Percentiles rank a stretch among this genome's conserved stretches.
Conservation (phyloP, 2,113 vertebrate species). For the Strix aluco region DNA sequence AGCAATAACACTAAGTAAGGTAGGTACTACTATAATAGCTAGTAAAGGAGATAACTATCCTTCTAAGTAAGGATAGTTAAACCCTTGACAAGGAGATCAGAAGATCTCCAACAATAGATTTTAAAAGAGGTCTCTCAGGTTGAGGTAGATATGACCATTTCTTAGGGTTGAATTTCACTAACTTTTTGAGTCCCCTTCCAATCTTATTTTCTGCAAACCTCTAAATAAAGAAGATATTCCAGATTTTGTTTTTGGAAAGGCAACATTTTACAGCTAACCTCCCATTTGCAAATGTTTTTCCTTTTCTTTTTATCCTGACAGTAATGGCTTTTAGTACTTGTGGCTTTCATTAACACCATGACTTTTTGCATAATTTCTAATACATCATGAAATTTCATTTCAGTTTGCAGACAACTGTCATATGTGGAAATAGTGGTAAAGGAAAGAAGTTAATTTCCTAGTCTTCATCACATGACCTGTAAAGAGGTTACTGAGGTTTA, state of each 20-base stretch:
- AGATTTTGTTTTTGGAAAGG: background rate
- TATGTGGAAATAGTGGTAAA: background rate
- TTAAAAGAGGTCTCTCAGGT: background rate
- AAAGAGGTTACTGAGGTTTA: background rate
- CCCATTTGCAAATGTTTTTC: background rate
- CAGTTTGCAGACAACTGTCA: background rate
- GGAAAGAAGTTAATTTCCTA: slow-evolving; percentile 24
- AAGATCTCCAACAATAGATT: background rate
- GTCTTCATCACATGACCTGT: background rate
- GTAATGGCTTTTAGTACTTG: background rate
- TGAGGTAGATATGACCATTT: background rate
- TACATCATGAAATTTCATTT: background rate
- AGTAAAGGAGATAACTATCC: background rate
- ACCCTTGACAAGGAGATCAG: background rate
- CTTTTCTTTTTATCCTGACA: background rate
- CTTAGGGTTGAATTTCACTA: background rate
- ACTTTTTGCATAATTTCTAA: background rate
- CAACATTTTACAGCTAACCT: background rate
- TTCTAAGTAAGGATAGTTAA: background rate
- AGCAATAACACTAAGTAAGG: background rate
- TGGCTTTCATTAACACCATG: background rate
- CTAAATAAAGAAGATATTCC: background rate
- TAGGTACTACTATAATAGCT: background rate
- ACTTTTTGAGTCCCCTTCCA: background rate
- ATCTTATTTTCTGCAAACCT: background rate